phyloP scores from a whole-genome alignment of 2,888 invertebrate species.

The Aelia acuminata region DNA sequence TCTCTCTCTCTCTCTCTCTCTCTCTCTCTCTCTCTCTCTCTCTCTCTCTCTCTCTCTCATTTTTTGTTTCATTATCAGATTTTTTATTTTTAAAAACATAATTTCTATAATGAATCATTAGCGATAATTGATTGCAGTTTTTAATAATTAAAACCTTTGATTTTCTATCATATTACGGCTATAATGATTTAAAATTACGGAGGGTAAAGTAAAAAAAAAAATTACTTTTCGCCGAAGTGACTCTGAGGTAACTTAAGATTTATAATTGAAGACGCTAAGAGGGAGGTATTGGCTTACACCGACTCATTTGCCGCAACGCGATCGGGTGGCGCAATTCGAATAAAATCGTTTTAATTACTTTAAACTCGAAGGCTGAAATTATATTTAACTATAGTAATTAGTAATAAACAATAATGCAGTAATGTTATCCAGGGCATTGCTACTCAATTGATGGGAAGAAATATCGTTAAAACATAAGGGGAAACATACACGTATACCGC shows the following conservation, averaged over 20 bases:
- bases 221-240: neutral
- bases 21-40: too few species aligned
- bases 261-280: neutral
- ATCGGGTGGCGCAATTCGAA: neutral
- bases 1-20: too few species aligned
- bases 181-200: neutral
- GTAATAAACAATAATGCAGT: neutral
- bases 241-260: neutral
- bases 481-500: too few species aligned
- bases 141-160: neutral
- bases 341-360: slow-evolving; percentile 23
- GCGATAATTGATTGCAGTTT: neutral
- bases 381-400: neutral
- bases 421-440: too few species aligned
- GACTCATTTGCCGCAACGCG: neutral
- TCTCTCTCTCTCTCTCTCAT: too few species aligned
- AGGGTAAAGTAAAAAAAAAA: neutral
- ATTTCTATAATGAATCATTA: neutral
- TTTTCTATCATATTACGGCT: neutral
- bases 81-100: neutral
- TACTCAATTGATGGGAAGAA: neutral
- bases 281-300: neutral
- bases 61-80: neutral
- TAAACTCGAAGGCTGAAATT: neutral
- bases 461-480: too few species aligned